phyloP scores from a whole-genome alignment of 2,888 invertebrate genomes.

The Venusia cambrica region DNA sequence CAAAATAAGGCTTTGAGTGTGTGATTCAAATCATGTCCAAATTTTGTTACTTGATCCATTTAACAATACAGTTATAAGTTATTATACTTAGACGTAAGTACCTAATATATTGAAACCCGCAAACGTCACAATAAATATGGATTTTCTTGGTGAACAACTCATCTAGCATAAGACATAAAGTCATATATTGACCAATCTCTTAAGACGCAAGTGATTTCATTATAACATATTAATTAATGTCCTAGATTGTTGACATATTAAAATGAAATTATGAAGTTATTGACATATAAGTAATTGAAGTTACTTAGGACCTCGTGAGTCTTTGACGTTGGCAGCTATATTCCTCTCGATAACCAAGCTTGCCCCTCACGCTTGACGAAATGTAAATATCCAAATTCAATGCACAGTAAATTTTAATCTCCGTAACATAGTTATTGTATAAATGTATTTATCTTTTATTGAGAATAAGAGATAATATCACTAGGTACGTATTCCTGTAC shows the following conservation, averaged over 20 bases:
- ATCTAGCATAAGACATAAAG: too few relatives aligned
- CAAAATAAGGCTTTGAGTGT: too few relatives aligned
- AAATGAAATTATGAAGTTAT: too few relatives aligned
- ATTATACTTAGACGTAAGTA: too few relatives aligned
- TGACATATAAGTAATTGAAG: too few relatives aligned
- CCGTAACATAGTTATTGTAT: slow-evolving; percentile 61
- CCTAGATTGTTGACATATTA: too few relatives aligned
- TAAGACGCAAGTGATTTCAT: slow-evolving; percentile 28
- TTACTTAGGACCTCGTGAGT: too few relatives aligned
- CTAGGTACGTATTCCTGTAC: slow-evolving; percentile 62
- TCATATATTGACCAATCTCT: too few relatives aligned
- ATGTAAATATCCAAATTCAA: slow-evolving; percentile 62
- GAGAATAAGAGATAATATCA: slow-evolving; percentile 66
- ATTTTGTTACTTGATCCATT: slow-evolving; percentile 30
- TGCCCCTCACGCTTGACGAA: slow-evolving; percentile 71
- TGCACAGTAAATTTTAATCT: slow-evolving; percentile 63
- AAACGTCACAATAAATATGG: too few relatives aligned
- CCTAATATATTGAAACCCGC: too few relatives aligned
- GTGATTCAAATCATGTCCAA: slow-evolving; percentile 25
- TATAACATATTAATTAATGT: slow-evolving; percentile 23
- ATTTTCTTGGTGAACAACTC: too few relatives aligned
- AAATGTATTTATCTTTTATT: slow-evolving; percentile 70
- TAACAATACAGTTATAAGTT: slow-evolving; percentile 28
- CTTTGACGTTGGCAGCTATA: too few relatives aligned
- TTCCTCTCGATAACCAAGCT: slow-evolving; percentile 70